Conservation (phyloP, 2,797 vertebrate species). For the Rhabdomys pumilio region DNA sequence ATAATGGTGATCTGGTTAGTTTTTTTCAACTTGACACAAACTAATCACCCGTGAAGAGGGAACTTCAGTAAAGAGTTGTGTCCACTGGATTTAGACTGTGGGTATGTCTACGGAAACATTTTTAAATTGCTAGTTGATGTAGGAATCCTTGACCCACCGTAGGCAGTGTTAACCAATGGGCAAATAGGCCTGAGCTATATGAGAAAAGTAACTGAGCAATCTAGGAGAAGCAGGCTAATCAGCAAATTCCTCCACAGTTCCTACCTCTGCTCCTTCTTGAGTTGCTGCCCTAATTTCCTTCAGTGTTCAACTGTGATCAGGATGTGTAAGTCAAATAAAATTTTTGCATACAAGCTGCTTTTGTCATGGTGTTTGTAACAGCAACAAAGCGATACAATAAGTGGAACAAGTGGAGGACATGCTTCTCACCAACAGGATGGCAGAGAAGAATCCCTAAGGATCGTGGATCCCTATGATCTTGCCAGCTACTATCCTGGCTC, state of each 20-base stretch:
- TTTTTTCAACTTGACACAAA: not conserved
- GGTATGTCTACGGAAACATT: not conserved
- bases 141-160: not conserved
- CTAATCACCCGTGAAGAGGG: not conserved
- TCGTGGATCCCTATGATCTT: not conserved
- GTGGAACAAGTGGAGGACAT: not conserved
- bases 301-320: not conserved
- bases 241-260: not conserved
- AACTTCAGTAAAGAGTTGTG: not conserved
- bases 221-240: not conserved
- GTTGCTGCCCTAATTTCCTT: not conserved
- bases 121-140: not conserved
- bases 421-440: not conserved
- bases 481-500: not conserved
- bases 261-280: not conserved
- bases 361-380: not conserved
- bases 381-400: not conserved
- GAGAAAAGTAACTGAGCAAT: not conserved
- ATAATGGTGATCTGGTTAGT: not conserved
- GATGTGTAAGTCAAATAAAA: not conserved
- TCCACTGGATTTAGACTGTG: not conserved
- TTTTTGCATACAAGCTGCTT: not conserved
- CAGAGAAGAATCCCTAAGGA: not conserved
- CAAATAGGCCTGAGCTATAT: not conserved
- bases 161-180: not conserved